A percentile compares a stretch with the other conserved stretches of the same genome.
These are phyloP conservation scores for Syrmaticus mikado DNA, from an alignment of 2,113 vertebrate genomes.

Conservation along the genomic window DNA sequence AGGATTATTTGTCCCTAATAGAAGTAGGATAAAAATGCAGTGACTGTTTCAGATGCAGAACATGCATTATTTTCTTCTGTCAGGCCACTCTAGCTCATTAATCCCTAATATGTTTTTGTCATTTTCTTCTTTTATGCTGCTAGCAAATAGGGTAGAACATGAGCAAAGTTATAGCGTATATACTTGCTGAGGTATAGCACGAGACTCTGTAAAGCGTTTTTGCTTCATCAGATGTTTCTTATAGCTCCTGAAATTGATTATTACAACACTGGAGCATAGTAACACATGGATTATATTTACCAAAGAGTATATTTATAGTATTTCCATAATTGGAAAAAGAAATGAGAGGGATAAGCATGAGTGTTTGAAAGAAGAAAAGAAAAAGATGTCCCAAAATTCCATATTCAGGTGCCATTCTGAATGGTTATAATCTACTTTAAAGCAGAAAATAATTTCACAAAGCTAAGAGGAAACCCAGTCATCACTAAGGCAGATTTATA, in stretches of 20 bases:
- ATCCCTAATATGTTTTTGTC: background rate
- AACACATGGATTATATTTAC: background rate
- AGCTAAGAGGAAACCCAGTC: slow-evolving; percentile 33
- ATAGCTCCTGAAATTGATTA: background rate
- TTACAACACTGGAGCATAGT: background rate
- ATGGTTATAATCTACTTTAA: background rate
- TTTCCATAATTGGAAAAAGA: background rate
- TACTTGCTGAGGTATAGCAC: background rate
- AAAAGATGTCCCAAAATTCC: background rate
- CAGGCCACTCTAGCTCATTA: background rate
- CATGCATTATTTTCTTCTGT: background rate
- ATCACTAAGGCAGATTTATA: slow-evolving; percentile 53
- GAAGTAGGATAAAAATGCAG: background rate
- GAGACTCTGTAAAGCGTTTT: background rate
- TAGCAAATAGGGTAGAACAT: background rate
- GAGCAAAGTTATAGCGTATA: background rate
- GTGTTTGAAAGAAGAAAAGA: background rate
- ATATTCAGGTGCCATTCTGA: background rate
- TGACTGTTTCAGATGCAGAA: background rate
- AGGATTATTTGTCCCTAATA: background rate
- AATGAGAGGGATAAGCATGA: background rate
- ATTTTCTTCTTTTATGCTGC: background rate
- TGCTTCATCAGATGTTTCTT: background rate
- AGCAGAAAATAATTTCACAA: slow-evolving; percentile 14
- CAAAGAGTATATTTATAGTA: background rate